Conservation (phyloP, 2,888 invertebrate genomes). For the Stenchaetothrips biformis region DNA sequence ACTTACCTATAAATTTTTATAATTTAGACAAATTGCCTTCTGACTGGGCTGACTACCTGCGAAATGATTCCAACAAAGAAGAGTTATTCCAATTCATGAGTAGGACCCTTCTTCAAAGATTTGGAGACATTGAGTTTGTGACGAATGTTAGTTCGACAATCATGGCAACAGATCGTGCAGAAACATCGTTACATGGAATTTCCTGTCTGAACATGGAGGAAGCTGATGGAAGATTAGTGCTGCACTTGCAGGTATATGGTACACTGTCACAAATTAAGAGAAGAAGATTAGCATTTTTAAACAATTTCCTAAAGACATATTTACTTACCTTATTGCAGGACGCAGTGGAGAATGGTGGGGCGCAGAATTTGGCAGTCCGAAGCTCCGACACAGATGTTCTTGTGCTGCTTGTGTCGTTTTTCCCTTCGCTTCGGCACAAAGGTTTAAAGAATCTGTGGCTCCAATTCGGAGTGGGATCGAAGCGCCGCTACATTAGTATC, state of each 20-base stretch:
- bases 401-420: constrained; percentile 15
- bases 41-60: neutral
- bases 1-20: no score
- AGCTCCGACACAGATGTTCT: constrained; percentile 26
- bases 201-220: neutral
- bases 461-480: constrained; percentile 5
- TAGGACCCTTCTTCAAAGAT: neutral
- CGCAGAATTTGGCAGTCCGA: constrained; percentile 6
- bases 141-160: neutral
- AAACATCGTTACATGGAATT: neutral
- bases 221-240: neutral
- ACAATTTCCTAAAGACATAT: neutral
- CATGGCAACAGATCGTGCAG: neutral
- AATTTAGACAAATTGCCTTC: neutral
- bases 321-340: no score
- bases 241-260: neutral
- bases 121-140: no score
- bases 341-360: neutral
- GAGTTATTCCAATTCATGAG: neutral
- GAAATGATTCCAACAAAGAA: neutral
- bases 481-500: constrained; percentile 22
- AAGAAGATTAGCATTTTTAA: no score
- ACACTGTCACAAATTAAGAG: no score
- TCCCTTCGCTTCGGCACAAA: neutral
- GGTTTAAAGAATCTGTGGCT: constrained; percentile 27